Evolutionary conservation across 2,797 vertebrate species (phyloP).

Genomic region (Uromys caudimaculatus): DNA sequence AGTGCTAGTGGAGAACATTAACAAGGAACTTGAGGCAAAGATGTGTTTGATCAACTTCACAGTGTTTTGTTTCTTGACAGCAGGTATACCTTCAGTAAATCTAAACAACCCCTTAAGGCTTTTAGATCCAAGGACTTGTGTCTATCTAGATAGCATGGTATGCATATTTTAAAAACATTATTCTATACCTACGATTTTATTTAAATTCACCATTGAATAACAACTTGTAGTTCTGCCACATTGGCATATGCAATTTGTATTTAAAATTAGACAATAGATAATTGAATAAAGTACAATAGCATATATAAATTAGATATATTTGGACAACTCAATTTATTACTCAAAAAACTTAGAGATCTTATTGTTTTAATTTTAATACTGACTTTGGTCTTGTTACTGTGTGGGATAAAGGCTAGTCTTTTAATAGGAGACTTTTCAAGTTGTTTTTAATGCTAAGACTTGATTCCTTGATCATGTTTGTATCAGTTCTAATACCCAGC

Average conservation of each 20-base stretch:
- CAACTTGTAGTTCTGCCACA: background rate
- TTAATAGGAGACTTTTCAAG: slow-evolving; percentile 24
- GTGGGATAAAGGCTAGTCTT: slow-evolving; percentile 2
- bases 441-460: slow-evolving; percentile 35
- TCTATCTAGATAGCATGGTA: slow-evolving; percentile 23
- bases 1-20: slow-evolving; percentile 75
- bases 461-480: slow-evolving; percentile 35
- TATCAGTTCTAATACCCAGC: slow-evolving; percentile 24
- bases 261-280: slow-evolving; percentile 14
- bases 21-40: slow-evolving; percentile 74
- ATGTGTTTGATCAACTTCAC: slow-evolving; percentile 73
- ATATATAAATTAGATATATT: slow-evolving; percentile 39
- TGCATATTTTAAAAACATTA: slow-evolving; percentile 77
- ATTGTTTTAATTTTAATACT: slow-evolving; percentile 52
- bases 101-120: slow-evolving; percentile 72
- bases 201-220: slow-evolving; percentile 32
- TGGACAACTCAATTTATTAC: slow-evolving; percentile 36
- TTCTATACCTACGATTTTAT: slow-evolving; percentile 57
- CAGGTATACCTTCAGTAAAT: slow-evolving; percentile 71
- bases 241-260: slow-evolving; percentile 1
- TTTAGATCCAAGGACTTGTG: slow-evolving; percentile 64
- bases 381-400: background rate
- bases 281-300: slow-evolving; percentile 30
- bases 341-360: background rate
- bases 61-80: slow-evolving; percentile 75